Evolutionary conservation across 2,888 invertebrate genomes (phyloP).

Genomic region (Pseudococcus longispinus): DNA sequence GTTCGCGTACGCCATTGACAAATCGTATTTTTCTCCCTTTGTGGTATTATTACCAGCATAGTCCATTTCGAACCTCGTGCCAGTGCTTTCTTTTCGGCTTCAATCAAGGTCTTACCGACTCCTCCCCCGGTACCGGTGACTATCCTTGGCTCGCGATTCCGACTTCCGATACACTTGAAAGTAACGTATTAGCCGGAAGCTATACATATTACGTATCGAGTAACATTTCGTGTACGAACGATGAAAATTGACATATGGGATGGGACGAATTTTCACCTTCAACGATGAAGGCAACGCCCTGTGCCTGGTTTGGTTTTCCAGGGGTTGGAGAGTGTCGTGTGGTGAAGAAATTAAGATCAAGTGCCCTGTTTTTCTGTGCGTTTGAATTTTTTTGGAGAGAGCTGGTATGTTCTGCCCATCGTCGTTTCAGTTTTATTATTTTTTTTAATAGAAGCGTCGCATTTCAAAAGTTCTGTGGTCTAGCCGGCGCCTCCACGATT

Average conservation of each 20-base stretch:
- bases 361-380: no score
- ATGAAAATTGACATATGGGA: not conserved
- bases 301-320: no score
- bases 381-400: no score
- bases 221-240: not conserved
- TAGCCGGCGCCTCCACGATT: no score
- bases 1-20: constrained; percentile 43
- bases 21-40: constrained; percentile 48
- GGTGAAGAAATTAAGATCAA: no score
- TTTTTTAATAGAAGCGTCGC: no score
- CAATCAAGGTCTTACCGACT: not conserved
- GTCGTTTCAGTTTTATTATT: no score
- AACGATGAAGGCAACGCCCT: not conserved
- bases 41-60: not conserved
- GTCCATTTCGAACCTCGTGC: not conserved
- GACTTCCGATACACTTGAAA: not conserved
- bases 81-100: not conserved
- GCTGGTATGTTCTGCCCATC: no score
- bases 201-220: not conserved
- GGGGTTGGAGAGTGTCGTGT: no score
- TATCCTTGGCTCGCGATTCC: not conserved
- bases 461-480: no score
- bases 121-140: not conserved
- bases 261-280: not conserved
- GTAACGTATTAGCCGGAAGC: not conserved